Evolutionary conservation across 2,888 invertebrate species (phyloP).

Genomic region (Herminia tarsipennalis): DNA sequence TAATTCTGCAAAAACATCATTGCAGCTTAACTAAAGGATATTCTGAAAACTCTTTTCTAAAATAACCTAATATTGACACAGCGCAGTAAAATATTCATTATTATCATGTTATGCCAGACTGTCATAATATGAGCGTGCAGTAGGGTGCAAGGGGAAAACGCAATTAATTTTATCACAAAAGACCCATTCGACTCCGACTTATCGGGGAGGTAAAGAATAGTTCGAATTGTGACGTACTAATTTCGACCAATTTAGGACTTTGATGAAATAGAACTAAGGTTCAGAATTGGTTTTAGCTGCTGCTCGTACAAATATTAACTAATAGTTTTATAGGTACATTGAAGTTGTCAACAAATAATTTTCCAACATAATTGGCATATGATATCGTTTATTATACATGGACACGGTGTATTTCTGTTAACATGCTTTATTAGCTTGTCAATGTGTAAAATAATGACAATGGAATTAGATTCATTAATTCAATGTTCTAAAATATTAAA

Average conservation of each 20-base stretch:
- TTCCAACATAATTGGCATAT: slow-evolving; percentile 15
- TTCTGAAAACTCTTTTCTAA: too few relatives aligned
- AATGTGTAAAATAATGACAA: too few relatives aligned
- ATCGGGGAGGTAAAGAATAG: slow-evolving; percentile 49
- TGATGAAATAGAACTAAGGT: slow-evolving; percentile 13
- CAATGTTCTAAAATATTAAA: too few relatives aligned
- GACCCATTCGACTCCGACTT: slow-evolving; percentile 53
- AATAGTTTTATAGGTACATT: slow-evolving; percentile 28
- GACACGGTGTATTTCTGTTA: not conserved
- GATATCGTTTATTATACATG: slow-evolving; percentile 5
- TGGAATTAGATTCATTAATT: too few relatives aligned
- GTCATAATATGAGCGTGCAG: slow-evolving; percentile 47
- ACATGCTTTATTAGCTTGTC: too few relatives aligned
- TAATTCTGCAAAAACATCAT: too few relatives aligned
- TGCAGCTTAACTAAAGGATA: too few relatives aligned
- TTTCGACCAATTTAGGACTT: slow-evolving; percentile 17
- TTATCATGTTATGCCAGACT: slow-evolving; percentile 40
- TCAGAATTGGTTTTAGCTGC: slow-evolving; percentile 2
- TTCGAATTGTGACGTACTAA: slow-evolving; percentile 46
- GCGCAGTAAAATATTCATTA: slow-evolving; percentile 28
- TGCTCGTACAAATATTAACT: slow-evolving; percentile 6
- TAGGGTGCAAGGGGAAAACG: slow-evolving; percentile 69
- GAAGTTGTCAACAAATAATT: slow-evolving; percentile 15
- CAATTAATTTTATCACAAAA: slow-evolving; percentile 81
- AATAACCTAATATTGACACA: slow-evolving; percentile 13